Percentiles rank a stretch among this genome's conserved stretches.
These are phyloP conservation scores for Antrozous pallidus DNA, from an alignment of 2,797 vertebrate species.

Conservation along the genomic window DNA sequence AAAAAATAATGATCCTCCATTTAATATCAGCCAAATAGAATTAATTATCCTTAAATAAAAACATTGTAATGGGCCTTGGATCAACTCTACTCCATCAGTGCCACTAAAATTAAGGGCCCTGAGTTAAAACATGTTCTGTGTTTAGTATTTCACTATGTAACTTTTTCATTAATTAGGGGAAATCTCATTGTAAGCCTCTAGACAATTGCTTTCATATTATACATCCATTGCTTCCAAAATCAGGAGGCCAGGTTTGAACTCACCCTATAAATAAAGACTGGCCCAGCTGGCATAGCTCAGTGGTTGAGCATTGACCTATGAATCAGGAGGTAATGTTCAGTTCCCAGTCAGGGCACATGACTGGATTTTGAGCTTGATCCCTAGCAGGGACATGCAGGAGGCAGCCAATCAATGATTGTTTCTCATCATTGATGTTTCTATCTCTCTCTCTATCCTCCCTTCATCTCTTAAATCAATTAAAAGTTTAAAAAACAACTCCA, in stretches of 20 bases:
- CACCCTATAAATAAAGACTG: not conserved
- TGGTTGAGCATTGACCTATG: not conserved
- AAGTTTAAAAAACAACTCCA: not conserved
- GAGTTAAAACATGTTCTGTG: not conserved
- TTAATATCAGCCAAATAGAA: not conserved
- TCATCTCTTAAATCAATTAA: too few relatives aligned
- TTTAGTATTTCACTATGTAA: not conserved
- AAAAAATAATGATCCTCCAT: slow-evolving; percentile 8
- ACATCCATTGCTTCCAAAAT: not conserved
- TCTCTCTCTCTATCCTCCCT: not conserved
- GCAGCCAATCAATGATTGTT: not conserved
- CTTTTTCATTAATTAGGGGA: not conserved
- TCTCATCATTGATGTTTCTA: not conserved
- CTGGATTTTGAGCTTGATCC: not conserved
- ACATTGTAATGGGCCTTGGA: not conserved
- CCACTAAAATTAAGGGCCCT: not conserved
- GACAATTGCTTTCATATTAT: not conserved
- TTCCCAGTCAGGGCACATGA: not conserved
- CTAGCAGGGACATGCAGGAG: not conserved
- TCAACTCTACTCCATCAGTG: not conserved
- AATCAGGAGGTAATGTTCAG: not conserved
- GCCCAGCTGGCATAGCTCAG: not conserved
- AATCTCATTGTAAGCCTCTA: not conserved
- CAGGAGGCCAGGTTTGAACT: not conserved
- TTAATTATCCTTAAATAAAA: not conserved